Evolutionary conservation across 2,797 vertebrate species (phyloP).

Genomic region (Rhincodon typus): DNA sequence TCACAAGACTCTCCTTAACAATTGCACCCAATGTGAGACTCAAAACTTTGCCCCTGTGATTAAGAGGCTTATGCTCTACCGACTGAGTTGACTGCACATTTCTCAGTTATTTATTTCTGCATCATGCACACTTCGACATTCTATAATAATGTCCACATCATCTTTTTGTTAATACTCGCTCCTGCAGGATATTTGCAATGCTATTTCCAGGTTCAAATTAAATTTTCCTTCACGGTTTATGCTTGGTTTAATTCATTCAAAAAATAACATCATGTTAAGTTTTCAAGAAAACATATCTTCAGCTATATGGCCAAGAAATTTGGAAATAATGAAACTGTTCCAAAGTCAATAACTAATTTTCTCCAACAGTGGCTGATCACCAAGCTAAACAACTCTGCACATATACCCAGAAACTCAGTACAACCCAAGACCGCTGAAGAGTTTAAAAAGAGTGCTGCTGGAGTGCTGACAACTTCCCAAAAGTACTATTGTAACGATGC

Average conservation of each 20-base stretch:
- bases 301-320: neutral
- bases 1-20: too few species aligned
- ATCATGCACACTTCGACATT: neutral
- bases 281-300: conserved; percentile 13
- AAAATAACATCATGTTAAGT: neutral
- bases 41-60: too few species aligned
- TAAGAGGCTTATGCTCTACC: too few species aligned
- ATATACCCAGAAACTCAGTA: neutral
- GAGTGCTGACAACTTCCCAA: conserved; percentile 10
- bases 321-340: conserved; percentile 16
- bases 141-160: neutral
- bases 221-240: neutral
- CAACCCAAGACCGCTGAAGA: neutral
- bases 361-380: neutral
- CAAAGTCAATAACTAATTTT: conserved; percentile 13
- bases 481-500: neutral
- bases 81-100: too few species aligned
- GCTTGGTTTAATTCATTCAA: neutral
- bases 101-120: neutral
- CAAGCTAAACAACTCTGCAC: neutral
- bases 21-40: too few species aligned
- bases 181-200: neutral
- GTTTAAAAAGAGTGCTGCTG: neutral
- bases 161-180: neutral
- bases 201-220: neutral